A percentile compares a stretch with the other conserved stretches of the same genome.
These are phyloP conservation scores for Tholera decimalis DNA, from an alignment of 2,888 invertebrate species.

Conservation along the genomic window DNA sequence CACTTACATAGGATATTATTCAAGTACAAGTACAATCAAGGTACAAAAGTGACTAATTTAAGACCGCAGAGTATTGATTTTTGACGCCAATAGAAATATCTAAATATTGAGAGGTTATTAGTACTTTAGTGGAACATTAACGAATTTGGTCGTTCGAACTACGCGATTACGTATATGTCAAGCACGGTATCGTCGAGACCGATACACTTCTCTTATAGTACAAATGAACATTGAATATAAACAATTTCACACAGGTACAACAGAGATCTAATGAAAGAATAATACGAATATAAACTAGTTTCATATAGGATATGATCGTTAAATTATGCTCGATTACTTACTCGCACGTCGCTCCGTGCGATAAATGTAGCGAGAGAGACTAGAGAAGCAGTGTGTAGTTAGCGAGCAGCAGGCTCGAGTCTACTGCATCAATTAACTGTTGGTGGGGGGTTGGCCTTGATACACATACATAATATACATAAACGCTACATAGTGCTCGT, in stretches of 20 bases:
- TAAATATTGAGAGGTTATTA: constrained; percentile 81
- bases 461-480: constrained; percentile 76
- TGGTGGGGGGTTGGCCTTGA: constrained; percentile 85
- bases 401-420: constrained; percentile 86
- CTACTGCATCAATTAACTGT: constrained; percentile 91
- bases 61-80: constrained; percentile 89
- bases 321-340: constrained; percentile 89
- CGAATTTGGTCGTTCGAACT: constrained; percentile 85
- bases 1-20: constrained; percentile 88
- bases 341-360: constrained; percentile 79
- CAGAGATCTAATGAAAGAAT: constrained; percentile 91
- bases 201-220: constrained; percentile 84
- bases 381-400: constrained; percentile 88
- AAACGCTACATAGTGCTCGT: constrained; percentile 73
- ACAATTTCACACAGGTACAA: constrained; percentile 91
- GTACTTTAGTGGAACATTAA: constrained; percentile 80
- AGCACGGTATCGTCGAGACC: constrained; percentile 83
- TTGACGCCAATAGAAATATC: constrained; percentile 81
- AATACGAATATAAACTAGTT: constrained; percentile 90
- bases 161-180: constrained; percentile 83
- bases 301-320: constrained; percentile 89
- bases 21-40: constrained; percentile 89
- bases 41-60: constrained; percentile 91
- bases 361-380: constrained; percentile 89
- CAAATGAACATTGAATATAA: constrained; percentile 87